Conservation (phyloP, 2,113 vertebrate genomes). For the Corapipo altera region DNA sequence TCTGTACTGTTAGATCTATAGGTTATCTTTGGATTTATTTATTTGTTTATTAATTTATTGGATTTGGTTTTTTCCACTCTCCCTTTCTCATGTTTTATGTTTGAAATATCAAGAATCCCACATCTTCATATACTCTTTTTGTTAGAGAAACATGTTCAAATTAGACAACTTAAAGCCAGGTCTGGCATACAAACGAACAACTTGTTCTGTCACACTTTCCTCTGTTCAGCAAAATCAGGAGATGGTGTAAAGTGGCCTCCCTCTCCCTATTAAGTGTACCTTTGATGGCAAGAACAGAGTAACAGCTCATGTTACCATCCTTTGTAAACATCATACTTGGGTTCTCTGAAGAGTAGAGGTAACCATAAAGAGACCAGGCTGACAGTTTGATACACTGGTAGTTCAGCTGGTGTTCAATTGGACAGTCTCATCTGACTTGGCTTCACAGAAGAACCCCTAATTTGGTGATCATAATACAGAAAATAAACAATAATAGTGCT, state of each 20-base stretch:
- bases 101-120: not conserved
- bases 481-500: not conserved
- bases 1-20: not conserved
- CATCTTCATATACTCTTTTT: not conserved
- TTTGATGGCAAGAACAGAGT: not conserved
- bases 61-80: rapidly evolving
- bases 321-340: not conserved
- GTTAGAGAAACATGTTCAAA: not conserved
- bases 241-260: not conserved
- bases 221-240: not conserved
- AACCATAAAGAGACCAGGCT: not conserved
- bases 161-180: not conserved
- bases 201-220: not conserved
- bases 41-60: not conserved
- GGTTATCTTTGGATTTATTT: not conserved
- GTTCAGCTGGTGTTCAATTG: not conserved
- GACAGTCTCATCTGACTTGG: not conserved
- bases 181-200: not conserved
- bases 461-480: not conserved
- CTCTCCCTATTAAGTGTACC: not conserved
- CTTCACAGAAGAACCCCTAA: not conserved
- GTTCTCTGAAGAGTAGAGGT: not conserved
- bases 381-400: rapidly evolving
- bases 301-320: not conserved
- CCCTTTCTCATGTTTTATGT: not conserved